phyloP scores from a whole-genome alignment of 2,888 invertebrate species.

The Rhagophthalmus giganteus region DNA sequence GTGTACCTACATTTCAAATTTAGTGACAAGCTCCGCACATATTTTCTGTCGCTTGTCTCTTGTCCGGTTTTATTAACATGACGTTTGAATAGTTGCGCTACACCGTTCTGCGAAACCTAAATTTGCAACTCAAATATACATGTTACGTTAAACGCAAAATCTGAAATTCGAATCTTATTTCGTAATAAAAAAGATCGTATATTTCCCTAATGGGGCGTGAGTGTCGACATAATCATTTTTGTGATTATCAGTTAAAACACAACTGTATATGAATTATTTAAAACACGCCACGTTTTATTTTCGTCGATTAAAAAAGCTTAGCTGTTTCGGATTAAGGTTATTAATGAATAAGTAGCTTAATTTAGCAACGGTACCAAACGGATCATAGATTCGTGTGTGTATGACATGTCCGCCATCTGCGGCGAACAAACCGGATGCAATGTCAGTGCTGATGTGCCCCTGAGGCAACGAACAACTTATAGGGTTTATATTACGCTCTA shows the following conservation, averaged over 20 bases:
- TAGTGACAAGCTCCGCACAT: constrained; percentile 49
- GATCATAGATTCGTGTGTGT: constrained; percentile 17
- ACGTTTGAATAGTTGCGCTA: constrained; percentile 46
- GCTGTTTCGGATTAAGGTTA: too few relatives aligned
- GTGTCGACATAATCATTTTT: too few relatives aligned
- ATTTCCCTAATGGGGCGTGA: too few relatives aligned
- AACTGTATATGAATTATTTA: too few relatives aligned
- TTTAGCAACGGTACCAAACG: neutral
- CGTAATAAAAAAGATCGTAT: too few relatives aligned
- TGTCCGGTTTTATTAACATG: constrained; percentile 48
- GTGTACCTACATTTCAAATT: constrained; percentile 44
- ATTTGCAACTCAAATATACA: neutral
- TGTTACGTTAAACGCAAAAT: constrained; percentile 16
- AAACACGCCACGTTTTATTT: constrained; percentile 14
- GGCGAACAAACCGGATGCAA: constrained; percentile 36
- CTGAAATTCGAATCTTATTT: too few relatives aligned
- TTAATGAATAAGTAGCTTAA: neutral
- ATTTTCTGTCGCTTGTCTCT: constrained; percentile 48
- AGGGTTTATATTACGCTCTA: too few relatives aligned
- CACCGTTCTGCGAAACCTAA: neutral
- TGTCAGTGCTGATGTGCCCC: constrained; percentile 37
- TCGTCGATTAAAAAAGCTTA: neutral
- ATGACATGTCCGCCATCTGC: constrained; percentile 49
- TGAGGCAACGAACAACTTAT: too few relatives aligned
- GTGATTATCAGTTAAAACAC: too few relatives aligned